Evolutionary conservation across 2,888 invertebrate genomes (phyloP).

Genomic region (Epirrhoe alternata): DNA sequence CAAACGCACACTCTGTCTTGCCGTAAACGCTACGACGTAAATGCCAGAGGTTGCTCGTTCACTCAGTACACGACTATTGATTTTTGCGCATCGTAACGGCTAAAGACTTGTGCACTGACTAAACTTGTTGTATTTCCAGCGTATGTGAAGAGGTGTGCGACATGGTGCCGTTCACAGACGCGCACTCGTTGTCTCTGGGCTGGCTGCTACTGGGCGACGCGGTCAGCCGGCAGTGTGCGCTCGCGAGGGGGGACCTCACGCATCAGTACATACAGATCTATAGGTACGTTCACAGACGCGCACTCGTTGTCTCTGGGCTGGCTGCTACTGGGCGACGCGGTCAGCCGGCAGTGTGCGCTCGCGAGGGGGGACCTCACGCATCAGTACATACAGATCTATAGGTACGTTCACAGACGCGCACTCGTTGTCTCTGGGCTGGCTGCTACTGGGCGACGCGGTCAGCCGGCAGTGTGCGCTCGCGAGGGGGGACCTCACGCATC

Average conservation of each 20-base stretch:
- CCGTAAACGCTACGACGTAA: no score
- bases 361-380: slow-evolving; percentile 89
- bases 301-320: slow-evolving; percentile 87
- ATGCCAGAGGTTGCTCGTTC: no score
- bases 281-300: no score
- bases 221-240: slow-evolving; percentile 86
- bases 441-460: slow-evolving; percentile 89
- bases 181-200: slow-evolving; percentile 85
- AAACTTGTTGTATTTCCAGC: slow-evolving; percentile 60
- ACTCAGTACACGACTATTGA: no score
- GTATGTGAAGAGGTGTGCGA: slow-evolving; percentile 85
- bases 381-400: slow-evolving; percentile 87
- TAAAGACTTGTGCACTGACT: no score
- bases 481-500: slow-evolving; percentile 88
- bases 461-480: slow-evolving; percentile 87
- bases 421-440: slow-evolving; percentile 87
- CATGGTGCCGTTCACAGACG: slow-evolving; percentile 84
- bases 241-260: slow-evolving; percentile 88
- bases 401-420: no score
- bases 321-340: slow-evolving; percentile 89
- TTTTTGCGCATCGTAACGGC: no score
- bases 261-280: slow-evolving; percentile 88
- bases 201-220: slow-evolving; percentile 91
- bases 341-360: slow-evolving; percentile 87
- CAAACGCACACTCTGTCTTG: no score